phyloP scores from a whole-genome alignment of 2,888 invertebrate genomes.

The Malthinus seriepunctatus region DNA sequence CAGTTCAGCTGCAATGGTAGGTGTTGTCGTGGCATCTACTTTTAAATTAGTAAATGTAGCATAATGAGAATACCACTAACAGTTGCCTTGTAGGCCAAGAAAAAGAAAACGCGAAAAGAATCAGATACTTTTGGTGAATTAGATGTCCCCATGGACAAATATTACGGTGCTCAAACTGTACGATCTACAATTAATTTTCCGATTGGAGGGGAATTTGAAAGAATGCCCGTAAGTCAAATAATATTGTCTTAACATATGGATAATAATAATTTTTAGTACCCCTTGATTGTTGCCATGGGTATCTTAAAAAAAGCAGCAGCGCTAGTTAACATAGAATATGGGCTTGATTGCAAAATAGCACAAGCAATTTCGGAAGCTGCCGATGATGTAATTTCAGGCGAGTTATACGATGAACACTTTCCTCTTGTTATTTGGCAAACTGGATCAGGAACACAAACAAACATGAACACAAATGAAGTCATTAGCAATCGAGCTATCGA shows the following conservation, averaged over 20 bases:
- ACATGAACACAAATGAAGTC: constrained; percentile 97
- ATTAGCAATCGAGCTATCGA: constrained; percentile 51
- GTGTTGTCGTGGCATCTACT: constrained; percentile 44
- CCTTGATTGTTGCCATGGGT: constrained; percentile 93
- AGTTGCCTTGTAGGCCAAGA: constrained; percentile 31
- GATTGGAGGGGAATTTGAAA: constrained; percentile 89
- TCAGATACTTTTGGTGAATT: constrained; percentile 95
- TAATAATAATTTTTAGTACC: constrained; percentile 43
- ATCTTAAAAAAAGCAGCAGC: constrained; percentile 98
- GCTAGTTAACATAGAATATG: constrained; percentile 90
- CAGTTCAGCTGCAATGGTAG: constrained; percentile 42
- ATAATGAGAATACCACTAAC: not conserved
- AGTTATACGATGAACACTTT: constrained; percentile 93
- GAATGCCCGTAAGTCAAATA: constrained; percentile 88
- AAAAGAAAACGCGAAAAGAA: constrained; percentile 70
- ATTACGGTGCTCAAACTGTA: constrained; percentile 97
- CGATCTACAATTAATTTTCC: constrained; percentile 95
- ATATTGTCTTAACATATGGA: not conserved
- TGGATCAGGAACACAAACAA: constrained; percentile 97
- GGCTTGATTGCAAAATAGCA: constrained; percentile 84
- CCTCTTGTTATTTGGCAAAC: constrained; percentile 99
- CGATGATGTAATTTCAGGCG: constrained; percentile 93
- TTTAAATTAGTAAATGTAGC: not conserved
- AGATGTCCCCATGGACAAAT: constrained; percentile 86
- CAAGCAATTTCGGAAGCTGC: constrained; percentile 90